Percentiles rank a stretch among this genome's conserved stretches.
Evolutionary conservation across 2,888 invertebrate genomes (phyloP).

Genomic region (Apodemia mormo): DNA sequence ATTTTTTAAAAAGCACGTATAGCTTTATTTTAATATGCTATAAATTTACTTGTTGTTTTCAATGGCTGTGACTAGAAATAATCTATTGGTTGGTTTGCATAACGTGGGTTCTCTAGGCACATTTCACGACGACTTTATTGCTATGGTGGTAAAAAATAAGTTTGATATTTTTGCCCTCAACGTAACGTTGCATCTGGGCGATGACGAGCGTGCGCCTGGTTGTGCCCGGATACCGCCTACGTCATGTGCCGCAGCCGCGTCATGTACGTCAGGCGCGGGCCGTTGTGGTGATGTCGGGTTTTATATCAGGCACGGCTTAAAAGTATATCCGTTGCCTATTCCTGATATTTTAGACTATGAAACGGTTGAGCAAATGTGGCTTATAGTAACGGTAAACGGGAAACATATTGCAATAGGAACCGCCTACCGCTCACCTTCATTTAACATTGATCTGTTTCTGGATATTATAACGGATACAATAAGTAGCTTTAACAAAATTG

Average conservation of each 20-base stretch:
- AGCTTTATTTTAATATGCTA: no score
- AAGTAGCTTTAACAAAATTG: not conserved
- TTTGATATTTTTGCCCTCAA: constrained; percentile 30
- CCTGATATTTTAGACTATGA: not conserved
- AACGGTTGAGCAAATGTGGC: constrained; percentile 23
- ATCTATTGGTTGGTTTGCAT: constrained; percentile 7
- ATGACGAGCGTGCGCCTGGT: constrained; percentile 27
- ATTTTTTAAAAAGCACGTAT: no score
- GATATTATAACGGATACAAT: constrained; percentile 11
- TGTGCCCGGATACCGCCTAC: constrained; percentile 27
- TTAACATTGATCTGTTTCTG: constrained; percentile 1
- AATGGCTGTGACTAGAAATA: not conserved
- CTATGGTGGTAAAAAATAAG: constrained; percentile 18
- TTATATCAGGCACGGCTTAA: not conserved
- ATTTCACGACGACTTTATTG: constrained; percentile 29
- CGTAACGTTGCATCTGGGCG: constrained; percentile 26
- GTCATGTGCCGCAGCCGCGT: constrained; percentile 23
- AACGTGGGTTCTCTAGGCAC: constrained; percentile 24
- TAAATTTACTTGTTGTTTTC: not conserved
- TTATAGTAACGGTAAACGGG: not conserved
- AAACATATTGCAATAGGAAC: constrained; percentile 18
- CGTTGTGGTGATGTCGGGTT: not conserved
- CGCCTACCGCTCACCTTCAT: constrained; percentile 15
- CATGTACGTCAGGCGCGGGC: not conserved
- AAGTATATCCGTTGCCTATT: not conserved